Evolutionary conservation across 2,113 vertebrate species (phyloP), one percentile per base, ranked within the genome.

Genomic region (Atrichornis clamosus): DNA sequence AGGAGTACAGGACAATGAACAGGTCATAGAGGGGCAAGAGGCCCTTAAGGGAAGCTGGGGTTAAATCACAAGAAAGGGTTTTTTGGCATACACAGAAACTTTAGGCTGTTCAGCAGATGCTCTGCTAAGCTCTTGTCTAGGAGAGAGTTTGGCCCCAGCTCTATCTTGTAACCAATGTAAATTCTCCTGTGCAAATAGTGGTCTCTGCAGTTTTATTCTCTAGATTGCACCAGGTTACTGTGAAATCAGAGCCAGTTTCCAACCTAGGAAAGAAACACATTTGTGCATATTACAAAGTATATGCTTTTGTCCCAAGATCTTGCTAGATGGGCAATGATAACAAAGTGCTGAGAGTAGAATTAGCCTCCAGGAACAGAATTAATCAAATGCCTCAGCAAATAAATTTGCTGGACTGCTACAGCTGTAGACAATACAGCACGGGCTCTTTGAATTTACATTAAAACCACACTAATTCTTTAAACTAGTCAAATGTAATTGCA

Each of bases 401-500:
- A 92, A 82, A 95, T 55, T 41, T 89, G 9, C 74, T 87, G 62
- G 32, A 55, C 74, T 82, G 73, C 60, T 64, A 49, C n/a, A 14
- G 0, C 42, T 92, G 32, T 28, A 65, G 32, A 37, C 33, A 93
- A 64, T 78, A 53, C 6, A 88, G 30, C 15, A 85, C 86, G n/a
- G 74, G 15, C 27, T 93, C 65, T 93, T 94, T 86, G 76, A 94
- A 94, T 93, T 76, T 85, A 50, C 32, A 87, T 95, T 89, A 90
- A 87, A 92, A 89, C 32, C 47, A 68, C 46, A 81, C 22, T 74
- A 75, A 94, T 93, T 89, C 77, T 93, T 97, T 95, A 93, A 88
- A 83, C 19, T 56, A 78, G 77, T 96, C 91, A 95, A 90, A 94
- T 94, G 62, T 91, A 87, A 92, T 95, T 94, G 84, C 70, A 62